Evolutionary conservation across 2,797 vertebrate genomes (phyloP), one percentile per base, ranked within the genome.

Genomic region (Eurystomus glaucurus): DNA sequence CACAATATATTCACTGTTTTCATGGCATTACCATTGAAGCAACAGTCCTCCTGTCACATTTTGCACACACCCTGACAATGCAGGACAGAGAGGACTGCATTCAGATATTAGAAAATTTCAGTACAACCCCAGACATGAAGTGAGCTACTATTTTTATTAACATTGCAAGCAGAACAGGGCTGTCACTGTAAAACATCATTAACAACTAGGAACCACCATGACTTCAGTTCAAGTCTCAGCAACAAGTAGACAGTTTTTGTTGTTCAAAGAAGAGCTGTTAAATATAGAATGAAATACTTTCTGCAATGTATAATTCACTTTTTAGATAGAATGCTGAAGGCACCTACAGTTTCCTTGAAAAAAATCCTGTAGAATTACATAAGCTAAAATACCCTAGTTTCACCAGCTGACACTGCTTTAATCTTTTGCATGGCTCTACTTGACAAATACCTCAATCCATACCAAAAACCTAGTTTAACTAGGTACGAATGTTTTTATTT

Each of bases 241-340:
- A 93, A 68, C 43, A n/a, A 66, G 39, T 94, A 96, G 85, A 66
- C 2, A 3, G 23, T 12, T 85, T 71, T 69, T 87, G 12, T 91
- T 92, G 33, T 91, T 96, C 93, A 96, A 86, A 92, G 93, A 91
- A 85, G 43, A 93, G 22, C 70, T 83, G 60, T 95, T 95, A 96
- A 95, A 96, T 88, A 83, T 64, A 57, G 90, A 91, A 87, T 62
- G 11, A 91, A 85, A 85, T 91, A 71, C 48, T 88, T 90, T 93
- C 92, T 96, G 62, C 84, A 92, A 72, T 79, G 52, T 77, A 85
- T 87, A 92, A 75, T 90, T 92, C 76, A 52, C 78, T 88, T 91
- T 93, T 88, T 83, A 89, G 84, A 91, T 78, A 83, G n/a, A 75
- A 55, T 22, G 72, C 78, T 94, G 87, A 96, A 96, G 84, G 81